These are phyloP conservation scores for Python bivittatus DNA, from an alignment of 2,113 vertebrate species.

Conservation along the genomic window DNA sequence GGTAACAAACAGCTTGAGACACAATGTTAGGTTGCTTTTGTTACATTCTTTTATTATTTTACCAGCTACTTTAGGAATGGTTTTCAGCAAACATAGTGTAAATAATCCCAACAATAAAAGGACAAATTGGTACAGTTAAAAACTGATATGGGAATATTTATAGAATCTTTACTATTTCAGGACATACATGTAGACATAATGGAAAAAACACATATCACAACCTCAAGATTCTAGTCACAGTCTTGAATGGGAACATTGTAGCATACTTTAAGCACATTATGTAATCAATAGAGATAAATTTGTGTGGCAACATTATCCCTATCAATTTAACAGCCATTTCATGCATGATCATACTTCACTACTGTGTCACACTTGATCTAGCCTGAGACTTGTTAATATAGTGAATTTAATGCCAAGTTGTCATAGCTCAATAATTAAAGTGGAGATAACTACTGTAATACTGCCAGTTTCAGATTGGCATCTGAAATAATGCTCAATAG, in stretches of 20 bases:
- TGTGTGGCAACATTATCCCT: not conserved
- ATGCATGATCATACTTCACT: accelerated
- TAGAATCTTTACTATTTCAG: accelerated
- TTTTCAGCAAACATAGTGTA: not conserved
- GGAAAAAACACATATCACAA: not conserved
- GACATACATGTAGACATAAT: not conserved
- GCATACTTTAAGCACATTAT: accelerated
- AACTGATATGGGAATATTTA: not conserved
- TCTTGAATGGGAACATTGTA: not conserved
- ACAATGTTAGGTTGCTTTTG: accelerated
- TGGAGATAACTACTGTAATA: not conserved
- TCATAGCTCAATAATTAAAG: not conserved
- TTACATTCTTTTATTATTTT: conserved; percentile 51
- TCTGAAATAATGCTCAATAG: not conserved
- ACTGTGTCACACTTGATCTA: not conserved
- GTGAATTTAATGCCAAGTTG: not conserved
- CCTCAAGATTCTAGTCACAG: not conserved
- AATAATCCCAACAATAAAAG: not conserved
- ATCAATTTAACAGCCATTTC: accelerated
- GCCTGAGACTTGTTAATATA: not conserved
- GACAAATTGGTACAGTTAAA: not conserved
- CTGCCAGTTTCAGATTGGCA: conserved; percentile 21
- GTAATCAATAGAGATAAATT: accelerated
- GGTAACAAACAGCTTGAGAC: not conserved
- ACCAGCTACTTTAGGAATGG: not conserved